phyloP scores from a whole-genome alignment of 2,797 vertebrate species.

The Dendrocincla fuliginosa region DNA sequence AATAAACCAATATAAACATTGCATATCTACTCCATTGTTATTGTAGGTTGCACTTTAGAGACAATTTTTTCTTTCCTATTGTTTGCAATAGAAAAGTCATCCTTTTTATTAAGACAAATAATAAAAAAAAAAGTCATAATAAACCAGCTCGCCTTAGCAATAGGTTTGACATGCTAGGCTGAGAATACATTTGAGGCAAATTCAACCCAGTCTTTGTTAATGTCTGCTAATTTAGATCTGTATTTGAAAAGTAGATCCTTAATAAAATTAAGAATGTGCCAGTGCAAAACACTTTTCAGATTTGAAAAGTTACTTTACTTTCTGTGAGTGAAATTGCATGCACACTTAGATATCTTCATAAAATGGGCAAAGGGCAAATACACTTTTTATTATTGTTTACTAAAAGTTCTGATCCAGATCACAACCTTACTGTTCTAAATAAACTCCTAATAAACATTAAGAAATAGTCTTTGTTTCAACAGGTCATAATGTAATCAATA shows the following conservation, averaged over 20 bases:
- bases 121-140: background rate
- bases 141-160: background rate
- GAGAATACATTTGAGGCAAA: background rate
- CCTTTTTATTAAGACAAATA: background rate
- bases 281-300: background rate
- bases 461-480: background rate
- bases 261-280: background rate
- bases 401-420: background rate
- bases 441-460: background rate
- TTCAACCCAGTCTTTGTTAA: background rate
- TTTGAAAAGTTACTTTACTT: background rate
- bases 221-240: background rate
- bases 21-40: background rate
- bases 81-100: background rate
- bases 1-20: background rate
- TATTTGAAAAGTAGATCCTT: background rate
- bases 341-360: background rate
- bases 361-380: background rate
- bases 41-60: background rate
- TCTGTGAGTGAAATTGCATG: background rate
- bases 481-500: background rate
- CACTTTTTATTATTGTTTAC: background rate
- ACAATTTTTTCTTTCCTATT: background rate
- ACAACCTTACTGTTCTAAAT: background rate
- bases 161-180: background rate